These are phyloP conservation scores for Zaprionus tsacasi DNA, from an alignment of 1,140 invertebrate species.

Conservation along the genomic window DNA sequence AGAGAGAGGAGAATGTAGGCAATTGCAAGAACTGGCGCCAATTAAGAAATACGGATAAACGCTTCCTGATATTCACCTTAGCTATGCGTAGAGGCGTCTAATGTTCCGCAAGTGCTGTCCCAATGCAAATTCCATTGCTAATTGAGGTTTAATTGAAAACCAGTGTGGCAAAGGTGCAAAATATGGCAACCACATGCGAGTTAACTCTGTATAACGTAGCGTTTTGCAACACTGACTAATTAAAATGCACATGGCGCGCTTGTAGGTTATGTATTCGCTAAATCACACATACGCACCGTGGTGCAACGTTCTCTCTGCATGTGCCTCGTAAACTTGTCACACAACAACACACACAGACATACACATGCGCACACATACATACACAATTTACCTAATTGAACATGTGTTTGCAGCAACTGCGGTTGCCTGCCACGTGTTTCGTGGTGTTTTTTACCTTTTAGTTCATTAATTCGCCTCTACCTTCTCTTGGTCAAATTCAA, in stretches of 20 bases:
- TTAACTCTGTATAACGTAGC: neutral
- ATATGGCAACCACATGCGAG: constrained; percentile 1
- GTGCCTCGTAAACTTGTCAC: constrained; percentile 40
- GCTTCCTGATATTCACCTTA: neutral
- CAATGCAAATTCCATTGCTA: constrained; percentile 37
- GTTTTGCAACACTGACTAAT: constrained; percentile 49
- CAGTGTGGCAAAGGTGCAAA: constrained; percentile 32
- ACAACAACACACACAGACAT: constrained; percentile 19
- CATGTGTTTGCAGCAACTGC: constrained; percentile 58
- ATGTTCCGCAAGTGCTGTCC: neutral
- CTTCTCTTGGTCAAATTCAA: constrained; percentile 60
- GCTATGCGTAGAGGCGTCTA: neutral
- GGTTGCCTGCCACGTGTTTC: constrained; percentile 18
- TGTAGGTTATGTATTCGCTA: constrained; percentile 35
- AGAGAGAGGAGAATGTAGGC: neutral
- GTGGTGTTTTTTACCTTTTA: constrained; percentile 45
- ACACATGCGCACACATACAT: no score
- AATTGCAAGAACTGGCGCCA: neutral
- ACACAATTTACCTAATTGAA: constrained; percentile 62
- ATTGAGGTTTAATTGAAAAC: constrained; percentile 64
- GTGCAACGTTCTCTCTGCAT: constrained; percentile 9
- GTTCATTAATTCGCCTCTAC: constrained; percentile 62
- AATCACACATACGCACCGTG: constrained; percentile 30
- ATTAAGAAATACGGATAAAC: neutral
- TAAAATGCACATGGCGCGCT: constrained; percentile 31